phyloP scores from a whole-genome alignment of 2,113 vertebrate species.

The Isichthys henryi region DNA sequence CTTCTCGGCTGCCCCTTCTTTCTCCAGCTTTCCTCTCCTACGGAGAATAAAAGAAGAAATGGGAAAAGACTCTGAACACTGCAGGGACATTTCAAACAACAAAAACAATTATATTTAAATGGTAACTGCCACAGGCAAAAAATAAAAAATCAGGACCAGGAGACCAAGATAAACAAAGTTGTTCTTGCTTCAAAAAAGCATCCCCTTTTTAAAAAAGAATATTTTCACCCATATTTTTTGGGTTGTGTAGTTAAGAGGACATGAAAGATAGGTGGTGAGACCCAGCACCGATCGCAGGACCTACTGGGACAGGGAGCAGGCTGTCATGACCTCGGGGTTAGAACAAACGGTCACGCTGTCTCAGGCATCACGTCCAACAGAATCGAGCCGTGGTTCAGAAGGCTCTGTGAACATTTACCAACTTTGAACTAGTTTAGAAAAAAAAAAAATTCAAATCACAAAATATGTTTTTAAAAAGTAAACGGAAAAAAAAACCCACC shows the following conservation, averaged over 20 bases:
- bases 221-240: conserved; percentile 98
- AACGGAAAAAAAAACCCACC: conserved; percentile 50
- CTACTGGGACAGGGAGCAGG: neutral
- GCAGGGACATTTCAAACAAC: conserved; percentile 82
- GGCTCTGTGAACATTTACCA: conserved; percentile 70
- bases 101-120: conserved; percentile 61
- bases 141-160: conserved; percentile 51
- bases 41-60: conserved; percentile 84
- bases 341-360: conserved; percentile 74
- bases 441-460: conserved; percentile 26
- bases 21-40: conserved; percentile 75
- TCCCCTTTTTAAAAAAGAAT: conserved; percentile 85
- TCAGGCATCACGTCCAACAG: conserved; percentile 71
- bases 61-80: conserved; percentile 84
- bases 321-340: neutral
- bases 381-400: conserved; percentile 43
- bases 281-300: neutral
- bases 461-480: conserved; percentile 46
- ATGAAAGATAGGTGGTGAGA: conserved; percentile 42
- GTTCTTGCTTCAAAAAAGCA: conserved; percentile 65
- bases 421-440: conserved; percentile 59
- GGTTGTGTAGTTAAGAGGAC: conserved; percentile 62
- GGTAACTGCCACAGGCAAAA: conserved; percentile 67
- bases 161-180: conserved; percentile 54
- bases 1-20: conserved; percentile 23